Evolutionary conservation across 2,113 vertebrate genomes (phyloP), one percentile per base, ranked within the genome.

Genomic region (Accipiter virgatus): DNA sequence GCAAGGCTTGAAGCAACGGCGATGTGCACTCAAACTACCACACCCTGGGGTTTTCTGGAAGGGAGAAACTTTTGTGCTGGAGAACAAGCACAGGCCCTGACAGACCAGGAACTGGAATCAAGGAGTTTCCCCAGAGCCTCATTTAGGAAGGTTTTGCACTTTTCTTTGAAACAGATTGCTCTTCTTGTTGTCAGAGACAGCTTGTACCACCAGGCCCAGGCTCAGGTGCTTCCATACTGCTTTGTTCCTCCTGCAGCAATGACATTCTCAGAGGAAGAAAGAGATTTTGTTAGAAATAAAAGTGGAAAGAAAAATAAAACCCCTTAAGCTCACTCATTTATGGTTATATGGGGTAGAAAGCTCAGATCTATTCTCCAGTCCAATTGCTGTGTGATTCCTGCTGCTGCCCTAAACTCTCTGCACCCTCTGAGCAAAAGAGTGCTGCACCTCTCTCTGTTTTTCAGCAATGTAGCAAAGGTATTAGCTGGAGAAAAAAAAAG

Each of bases 1-100:
- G 53, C 0, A 3, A 73, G 65, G 65, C 18, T 13, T 12, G 50
- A 34, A 43, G 42, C 0, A 3, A 40, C 6, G 10, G 34, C 1
- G 5, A 72, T 12, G 48, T 8, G 38, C 13, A 2, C 55, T 67
- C 82, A 19, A 66, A 17, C 63, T 52, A 38, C 43, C 68, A 27
- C 17, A 34, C 19, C 36, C 42, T 11, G 34, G 16, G 43, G 7
- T 11, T 31, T 72, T 26, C 52, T 81, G 68, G 20, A 55, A 67
- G 12, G 14, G 27, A 79, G 20, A 8, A 67, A 36, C 9, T 34
- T 73, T 47, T 45, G 14, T 67, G 38, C 20, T 63, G 32, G 25
- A 80, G n/a, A 75, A 52, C 12, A 63, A 86, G 22, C n/a, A 62
- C 38, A 43, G 34, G 42, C 25, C 10, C 31, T 32, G 62, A 32